Percentiles rank a stretch among this genome's conserved stretches.
Evolutionary conservation across 2,113 vertebrate species (phyloP).

Genomic region (Dendrocopos noguchii): DNA sequence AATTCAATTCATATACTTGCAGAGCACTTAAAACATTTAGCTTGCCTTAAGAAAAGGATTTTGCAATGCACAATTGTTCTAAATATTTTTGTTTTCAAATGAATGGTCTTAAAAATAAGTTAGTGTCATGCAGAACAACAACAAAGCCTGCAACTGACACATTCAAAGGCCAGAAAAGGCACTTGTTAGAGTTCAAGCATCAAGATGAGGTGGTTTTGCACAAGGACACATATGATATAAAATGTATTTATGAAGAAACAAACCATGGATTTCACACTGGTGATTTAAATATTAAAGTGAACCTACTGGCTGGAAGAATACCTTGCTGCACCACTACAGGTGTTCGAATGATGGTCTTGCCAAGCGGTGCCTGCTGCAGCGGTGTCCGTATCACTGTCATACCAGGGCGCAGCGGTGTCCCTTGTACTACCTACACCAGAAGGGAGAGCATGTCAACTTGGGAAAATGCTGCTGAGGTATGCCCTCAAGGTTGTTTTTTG

Average conservation of each 20-base stretch:
- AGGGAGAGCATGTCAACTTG: background rate
- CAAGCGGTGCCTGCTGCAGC: conserved; percentile 86
- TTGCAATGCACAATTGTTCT: background rate
- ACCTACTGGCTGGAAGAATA: conserved; percentile 75
- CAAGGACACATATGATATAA: background rate
- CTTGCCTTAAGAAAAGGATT: background rate
- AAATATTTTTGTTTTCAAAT: background rate
- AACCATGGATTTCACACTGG: conserved; percentile 24
- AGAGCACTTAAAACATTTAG: background rate
- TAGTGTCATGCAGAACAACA: background rate
- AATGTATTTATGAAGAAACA: conserved; percentile 1
- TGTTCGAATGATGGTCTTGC: conserved; percentile 91
- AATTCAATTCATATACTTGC: background rate
- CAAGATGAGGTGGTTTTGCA: background rate
- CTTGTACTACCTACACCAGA: conserved; percentile 83
- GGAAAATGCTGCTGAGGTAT: background rate
- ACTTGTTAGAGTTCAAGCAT: background rate
- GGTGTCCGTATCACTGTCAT: conserved; percentile 93
- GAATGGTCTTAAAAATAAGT: background rate
- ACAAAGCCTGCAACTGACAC: background rate
- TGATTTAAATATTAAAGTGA: conserved; percentile 43
- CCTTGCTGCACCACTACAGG: conserved; percentile 95
- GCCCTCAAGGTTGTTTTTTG: accelerated
- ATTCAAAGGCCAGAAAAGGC: background rate
- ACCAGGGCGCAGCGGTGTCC: conserved; percentile 88